Conservation (phyloP, 2,888 invertebrate genomes). For the Pseudococcus longispinus region DNA sequence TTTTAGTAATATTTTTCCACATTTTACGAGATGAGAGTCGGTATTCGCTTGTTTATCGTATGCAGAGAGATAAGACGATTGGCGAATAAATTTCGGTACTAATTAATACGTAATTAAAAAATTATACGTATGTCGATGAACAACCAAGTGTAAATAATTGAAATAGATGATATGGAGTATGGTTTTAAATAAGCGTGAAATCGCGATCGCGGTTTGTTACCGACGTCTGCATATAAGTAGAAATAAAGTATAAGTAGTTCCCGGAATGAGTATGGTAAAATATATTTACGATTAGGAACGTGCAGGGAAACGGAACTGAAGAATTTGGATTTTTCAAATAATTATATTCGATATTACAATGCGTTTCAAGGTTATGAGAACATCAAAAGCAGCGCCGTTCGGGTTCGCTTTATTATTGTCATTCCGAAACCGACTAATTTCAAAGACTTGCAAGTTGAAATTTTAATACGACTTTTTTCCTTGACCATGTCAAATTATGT, state of each 20-base stretch:
- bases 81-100: neutral
- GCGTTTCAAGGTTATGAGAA: conserved; percentile 15
- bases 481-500: neutral
- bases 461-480: neutral
- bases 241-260: neutral
- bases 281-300: neutral
- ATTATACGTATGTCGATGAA: neutral
- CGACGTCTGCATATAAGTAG: neutral
- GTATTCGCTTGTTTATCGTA: neutral
- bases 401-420: neutral
- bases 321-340: conserved; percentile 3
- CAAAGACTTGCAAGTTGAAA: neutral
- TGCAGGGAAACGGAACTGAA: neutral
- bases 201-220: neutral
- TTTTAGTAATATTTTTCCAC: neutral
- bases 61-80: neutral
- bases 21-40: neutral
- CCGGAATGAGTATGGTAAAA: neutral
- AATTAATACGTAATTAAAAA: neutral
- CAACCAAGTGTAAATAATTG: neutral
- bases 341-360: neutral
- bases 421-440: neutral
- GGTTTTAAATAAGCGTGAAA: neutral
- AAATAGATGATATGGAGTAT: neutral
- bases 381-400: neutral